Percentiles rank a stretch among this genome's conserved stretches.
Conservation (phyloP, 2,888 invertebrate species). For the Tipula helvola region DNA sequence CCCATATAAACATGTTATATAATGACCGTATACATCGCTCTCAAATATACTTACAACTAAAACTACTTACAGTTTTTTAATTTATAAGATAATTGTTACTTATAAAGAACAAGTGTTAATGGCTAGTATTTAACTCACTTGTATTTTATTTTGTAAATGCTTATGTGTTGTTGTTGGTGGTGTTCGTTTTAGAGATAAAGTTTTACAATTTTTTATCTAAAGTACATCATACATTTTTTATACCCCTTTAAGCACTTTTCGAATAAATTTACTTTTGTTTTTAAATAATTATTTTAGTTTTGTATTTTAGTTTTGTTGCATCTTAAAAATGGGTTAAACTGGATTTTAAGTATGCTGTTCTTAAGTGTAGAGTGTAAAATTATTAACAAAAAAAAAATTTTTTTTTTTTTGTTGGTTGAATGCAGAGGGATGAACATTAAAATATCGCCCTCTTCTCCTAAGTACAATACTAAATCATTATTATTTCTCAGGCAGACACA, state of each 20-base stretch:
- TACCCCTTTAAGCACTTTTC: neutral
- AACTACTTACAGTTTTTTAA: neutral
- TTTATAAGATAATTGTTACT: neutral
- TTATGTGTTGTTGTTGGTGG: neutral
- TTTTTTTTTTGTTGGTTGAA: neutral
- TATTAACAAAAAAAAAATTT: neutral
- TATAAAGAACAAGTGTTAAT: neutral
- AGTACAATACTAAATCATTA: neutral
- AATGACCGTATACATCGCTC: neutral
- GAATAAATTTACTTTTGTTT: neutral
- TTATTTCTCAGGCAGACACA: neutral
- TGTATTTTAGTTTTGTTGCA: neutral
- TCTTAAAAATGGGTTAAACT: neutral
- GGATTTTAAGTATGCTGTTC: neutral
- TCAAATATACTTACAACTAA: neutral
- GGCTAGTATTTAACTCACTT: neutral
- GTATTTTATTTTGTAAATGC: neutral
- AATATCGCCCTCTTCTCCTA: neutral
- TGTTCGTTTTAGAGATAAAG: neutral
- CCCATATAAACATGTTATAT: neutral
- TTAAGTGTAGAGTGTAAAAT: neutral
- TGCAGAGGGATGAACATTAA: neutral
- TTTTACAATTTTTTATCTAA: neutral
- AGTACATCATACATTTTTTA: neutral
- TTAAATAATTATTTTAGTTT: neutral